These are phyloP conservation scores for Lypha dubia DNA, from an alignment of 2,888 invertebrate species.

Conservation along the genomic window DNA sequence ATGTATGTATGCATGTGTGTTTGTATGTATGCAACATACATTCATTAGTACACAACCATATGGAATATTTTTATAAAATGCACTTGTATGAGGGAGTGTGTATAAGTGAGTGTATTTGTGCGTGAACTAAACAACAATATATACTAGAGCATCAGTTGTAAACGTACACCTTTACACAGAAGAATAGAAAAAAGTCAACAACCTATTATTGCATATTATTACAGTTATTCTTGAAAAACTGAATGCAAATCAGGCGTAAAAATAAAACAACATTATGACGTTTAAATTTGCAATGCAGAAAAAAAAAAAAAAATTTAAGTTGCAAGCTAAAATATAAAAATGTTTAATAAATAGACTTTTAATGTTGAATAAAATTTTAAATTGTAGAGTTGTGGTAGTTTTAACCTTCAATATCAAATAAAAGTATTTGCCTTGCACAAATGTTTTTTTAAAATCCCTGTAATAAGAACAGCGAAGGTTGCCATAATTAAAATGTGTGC, in stretches of 20 bases:
- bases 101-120: neutral
- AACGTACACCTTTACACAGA: neutral
- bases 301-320: too few species aligned
- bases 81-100: neutral
- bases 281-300: neutral
- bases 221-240: conserved; percentile 6
- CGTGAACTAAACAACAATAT: neutral
- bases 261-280: neutral
- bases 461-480: too few species aligned
- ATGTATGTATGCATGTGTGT: neutral
- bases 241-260: neutral
- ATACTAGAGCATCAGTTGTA: neutral
- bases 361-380: too few species aligned
- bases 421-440: too few species aligned
- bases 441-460: too few species aligned
- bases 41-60: neutral
- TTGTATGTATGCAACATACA: neutral
- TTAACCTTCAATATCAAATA: too few species aligned
- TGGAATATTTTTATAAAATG: neutral
- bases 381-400: too few species aligned
- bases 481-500: too few species aligned
- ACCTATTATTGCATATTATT: conserved; percentile 46
- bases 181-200: conserved; percentile 53
- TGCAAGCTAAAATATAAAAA: too few species aligned
- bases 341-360: too few species aligned